Base-by-base conservation (phyloP, 2,888 invertebrate genomes). In the Drosophila buzzatii region DNA sequence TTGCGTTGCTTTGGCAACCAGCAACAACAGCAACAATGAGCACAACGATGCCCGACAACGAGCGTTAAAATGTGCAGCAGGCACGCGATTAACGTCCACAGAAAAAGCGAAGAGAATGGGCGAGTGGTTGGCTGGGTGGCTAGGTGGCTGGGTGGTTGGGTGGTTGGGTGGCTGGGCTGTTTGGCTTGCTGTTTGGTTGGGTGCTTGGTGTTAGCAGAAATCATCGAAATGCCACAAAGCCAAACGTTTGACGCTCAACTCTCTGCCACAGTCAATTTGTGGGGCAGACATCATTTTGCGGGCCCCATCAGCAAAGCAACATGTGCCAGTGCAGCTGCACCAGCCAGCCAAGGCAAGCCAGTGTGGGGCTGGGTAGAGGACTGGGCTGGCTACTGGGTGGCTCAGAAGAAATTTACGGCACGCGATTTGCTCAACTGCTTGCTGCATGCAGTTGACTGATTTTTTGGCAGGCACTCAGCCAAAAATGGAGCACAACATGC, bases 51-150 rank as follows among this genome's bases (percentile, higher is more conserved):
- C 45, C 45, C 84, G 47, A 68, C 83, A 79, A 72, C 63, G 60
- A 82, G 70, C 84, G 76, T 84, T 84, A 89, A 84, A 84, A 89
- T 89, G 90, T 85, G 85, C 82, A 85, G 73, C 88, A 87, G 74
- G 57, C 84, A 85, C 84, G 84, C 84, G 82, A 85, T 85, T 85
- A 76, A 79, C 73, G 63, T 73, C 65, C 63, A 70, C 76, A 74
- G 70, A 75, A 79, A 70, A 53, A 60, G 58, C 61, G 47, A 51
- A 27, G 41, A 55, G 53, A 39, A 16, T 44, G 27, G 55, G n/a
- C n/a, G 10, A 12, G 1, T 27, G 42, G 23, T 2, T 23, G 8
- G 7, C 27, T 27, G 6, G 20, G 16, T 45, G 16, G 7, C 6
- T 27, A 6, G 20, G 16, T 45, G 16, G 23, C 1, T 16, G 23